Evolutionary conservation across 2,888 invertebrate genomes (phyloP), one percentile per base, ranked within the genome.

Genomic region (Lithodes maja): DNA sequence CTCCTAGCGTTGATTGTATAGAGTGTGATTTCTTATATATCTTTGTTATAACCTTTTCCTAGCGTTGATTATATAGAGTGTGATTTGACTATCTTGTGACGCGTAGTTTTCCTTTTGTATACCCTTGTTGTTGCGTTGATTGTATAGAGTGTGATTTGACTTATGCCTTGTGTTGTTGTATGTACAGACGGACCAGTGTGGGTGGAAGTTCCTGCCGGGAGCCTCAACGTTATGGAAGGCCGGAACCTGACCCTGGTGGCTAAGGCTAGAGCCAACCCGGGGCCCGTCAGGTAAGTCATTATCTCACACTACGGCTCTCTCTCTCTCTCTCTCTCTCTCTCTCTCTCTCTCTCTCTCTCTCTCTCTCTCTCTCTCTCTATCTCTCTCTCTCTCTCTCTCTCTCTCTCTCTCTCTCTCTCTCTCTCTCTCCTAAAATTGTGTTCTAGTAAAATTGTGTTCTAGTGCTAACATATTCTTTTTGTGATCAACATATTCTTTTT

Each of bases 191-290:
- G 77, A n/a, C 90, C 91, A 2, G 78, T 90, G 77, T 91, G 91
- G 91, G 61, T 75, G 12, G 61, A 83, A 50, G 82, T 71, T 2
- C 91, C 91, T 7, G n/a, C 80, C 5, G 90, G 87, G 15, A 79
- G 49, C 15, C 33, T 91, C 50, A 80, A 90, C 61, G 86, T 86
- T n/a, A 69, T 85, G 17, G 91, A 91, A 69, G 90, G 81, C 3
- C 71, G 87, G 7, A 88, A 90, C 50, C 81, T 86, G 17, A 78
- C 90, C 69, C 71, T 91, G 12, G 85, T 86, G 7, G 91, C 90
- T 1, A 83, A 74, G 49, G 91, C 91, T 15, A 82, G 68, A 12
- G 91, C 91, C 50, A 91, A 91, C 68, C 91, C 91, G 5, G 90
- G 90, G 3, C 90, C 91, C 61, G 53, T 91, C 69, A 91, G 82